Conservation (phyloP, 2,888 invertebrate species). For the Hydrotaea diabolus region DNA sequence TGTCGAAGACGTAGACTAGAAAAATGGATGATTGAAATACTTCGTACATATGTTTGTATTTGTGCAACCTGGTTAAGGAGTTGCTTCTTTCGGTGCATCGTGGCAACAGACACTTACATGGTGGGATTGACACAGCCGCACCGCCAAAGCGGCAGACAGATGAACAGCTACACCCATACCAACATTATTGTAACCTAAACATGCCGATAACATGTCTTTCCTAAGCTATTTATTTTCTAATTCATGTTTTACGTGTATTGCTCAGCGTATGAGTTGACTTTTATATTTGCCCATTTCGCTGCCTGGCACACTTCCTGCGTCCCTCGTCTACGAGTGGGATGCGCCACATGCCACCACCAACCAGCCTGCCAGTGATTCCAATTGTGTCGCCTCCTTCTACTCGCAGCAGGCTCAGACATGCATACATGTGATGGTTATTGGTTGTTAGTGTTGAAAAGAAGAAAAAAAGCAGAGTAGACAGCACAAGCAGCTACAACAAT, state of each 20-base stretch:
- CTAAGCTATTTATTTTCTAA: constrained; percentile 55
- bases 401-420: background rate
- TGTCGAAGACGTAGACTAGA: constrained; percentile 28
- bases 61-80: constrained; percentile 23
- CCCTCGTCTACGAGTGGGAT: too few relatives aligned
- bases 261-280: constrained; percentile 37
- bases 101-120: constrained; percentile 6
- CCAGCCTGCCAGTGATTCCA: background rate
- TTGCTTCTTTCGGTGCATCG: background rate
- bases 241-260: constrained; percentile 51
- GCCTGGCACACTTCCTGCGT: background rate
- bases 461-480: background rate
- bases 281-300: constrained; percentile 37
- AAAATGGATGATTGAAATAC: constrained; percentile 48
- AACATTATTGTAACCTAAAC: constrained; percentile 38
- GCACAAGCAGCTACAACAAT: constrained; percentile 57
- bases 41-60: background rate
- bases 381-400: constrained; percentile 9
- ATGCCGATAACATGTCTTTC: constrained; percentile 33
- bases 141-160: constrained; percentile 8
- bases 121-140: too few relatives aligned
- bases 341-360: background rate
- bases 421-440: constrained; percentile 45
- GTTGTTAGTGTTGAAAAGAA: constrained; percentile 29
- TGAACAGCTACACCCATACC: background rate